A percentile compares a stretch with the other conserved stretches of the same genome.
Evolutionary conservation across 1,140 invertebrate species (phyloP).

Genomic region (Drosophila cardini): DNA sequence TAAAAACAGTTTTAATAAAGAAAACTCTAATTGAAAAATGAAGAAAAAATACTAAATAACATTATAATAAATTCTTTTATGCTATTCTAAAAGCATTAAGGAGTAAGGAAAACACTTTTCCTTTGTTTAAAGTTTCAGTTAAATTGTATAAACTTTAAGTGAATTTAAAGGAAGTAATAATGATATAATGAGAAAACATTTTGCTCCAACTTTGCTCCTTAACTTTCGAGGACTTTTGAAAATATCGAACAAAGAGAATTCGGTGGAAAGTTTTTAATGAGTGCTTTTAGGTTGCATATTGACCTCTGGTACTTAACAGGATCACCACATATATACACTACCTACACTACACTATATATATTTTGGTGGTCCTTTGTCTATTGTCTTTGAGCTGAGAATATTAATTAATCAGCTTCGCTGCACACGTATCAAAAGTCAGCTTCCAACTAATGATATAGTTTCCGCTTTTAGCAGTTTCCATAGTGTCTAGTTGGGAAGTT

Average conservation of each 20-base stretch:
- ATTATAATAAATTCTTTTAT: no score
- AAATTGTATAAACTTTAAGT: no score
- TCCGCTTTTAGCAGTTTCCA: slow-evolving; percentile 13
- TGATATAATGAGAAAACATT: no score
- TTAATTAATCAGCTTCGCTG: slow-evolving; percentile 29
- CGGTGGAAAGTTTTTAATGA: background rate
- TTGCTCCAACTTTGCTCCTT: no score
- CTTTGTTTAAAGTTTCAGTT: no score
- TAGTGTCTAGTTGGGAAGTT: slow-evolving; percentile 21
- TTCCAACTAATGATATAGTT: slow-evolving; percentile 31
- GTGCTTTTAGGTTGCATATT: background rate
- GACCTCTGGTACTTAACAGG: background rate
- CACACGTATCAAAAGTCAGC: slow-evolving; percentile 30
- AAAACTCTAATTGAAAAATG: no score
- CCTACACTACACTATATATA: background rate
- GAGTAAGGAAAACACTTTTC: no score
- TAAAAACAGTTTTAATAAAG: no score
- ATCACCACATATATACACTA: background rate
- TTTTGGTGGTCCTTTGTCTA: background rate
- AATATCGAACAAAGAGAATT: background rate
- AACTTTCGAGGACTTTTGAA: background rate
- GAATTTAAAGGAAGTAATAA: no score
- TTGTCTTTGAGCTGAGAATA: slow-evolving; percentile 6
- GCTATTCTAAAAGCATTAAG: no score
- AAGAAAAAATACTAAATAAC: no score